Base-by-base conservation (phyloP, 1,140 invertebrate species). In the Ptiloglossa arizonensis region DNA sequence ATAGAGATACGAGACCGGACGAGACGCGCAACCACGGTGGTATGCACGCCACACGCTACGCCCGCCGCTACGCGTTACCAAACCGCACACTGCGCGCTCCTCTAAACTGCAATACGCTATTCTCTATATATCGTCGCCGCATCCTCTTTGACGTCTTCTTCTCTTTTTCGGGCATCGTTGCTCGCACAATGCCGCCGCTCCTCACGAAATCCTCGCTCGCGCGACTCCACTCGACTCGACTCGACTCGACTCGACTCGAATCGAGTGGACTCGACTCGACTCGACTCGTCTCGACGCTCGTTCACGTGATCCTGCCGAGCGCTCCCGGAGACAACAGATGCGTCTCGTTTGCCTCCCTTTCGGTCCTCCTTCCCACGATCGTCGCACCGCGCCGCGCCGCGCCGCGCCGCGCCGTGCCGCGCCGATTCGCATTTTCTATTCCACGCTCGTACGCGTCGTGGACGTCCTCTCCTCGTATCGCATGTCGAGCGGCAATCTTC, bases 1-100 rank as follows among this genome's bases (percentile, higher is more conserved):
- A 79, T 48, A 64, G 44, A 68, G 67, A 69, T 52, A 59, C 5
- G 15, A n/a, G 38, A 52, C 24, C 79, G 67, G 76, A 83, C 69
- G 76, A 68, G 74, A 68, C 72, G 60, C 69, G 76, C 62, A 68
- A 82, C 81, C 69, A 68, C 82, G 82, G 81, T 83, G 82, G 82
- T 83, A 83, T 83, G 82, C 81, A 70, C 81, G 70, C 82, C 76
- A 79, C 80, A 79, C 82, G 82, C 82, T 83, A 82, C 74, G 81
- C 72, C 46, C 79, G 81, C 81, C 80, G 80, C 81, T 68, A 57
- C 75, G 80, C 81, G 81, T 83, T 83, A 72, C 70, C 38, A 74
- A 83, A 50, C 75, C 81, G 76, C 76, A 78, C 81, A 70, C 69
- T 52, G 67, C 52, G 59, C 57, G 69, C 67, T 69, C 50, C 68